Evolutionary conservation across 2,797 vertebrate species (phyloP), one percentile per base, ranked within the genome.

Genomic region (Enteromius mattozi): DNA sequence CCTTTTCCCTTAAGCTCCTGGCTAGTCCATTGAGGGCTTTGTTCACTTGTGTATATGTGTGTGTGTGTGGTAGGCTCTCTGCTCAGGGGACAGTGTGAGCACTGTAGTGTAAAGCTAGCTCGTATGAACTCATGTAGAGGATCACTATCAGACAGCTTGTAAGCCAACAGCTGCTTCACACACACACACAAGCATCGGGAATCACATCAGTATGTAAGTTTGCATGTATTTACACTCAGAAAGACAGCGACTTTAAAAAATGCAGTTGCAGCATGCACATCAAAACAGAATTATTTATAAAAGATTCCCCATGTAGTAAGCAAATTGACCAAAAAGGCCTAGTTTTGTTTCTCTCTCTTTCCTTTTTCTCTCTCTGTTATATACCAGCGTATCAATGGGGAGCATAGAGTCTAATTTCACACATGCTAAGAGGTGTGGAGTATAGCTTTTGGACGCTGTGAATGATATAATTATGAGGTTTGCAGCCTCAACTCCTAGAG

Each of bases 151-250:
- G 72, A 21, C 77, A 75, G 35, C 72, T 63, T 86, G 85, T 83
- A 88, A 76, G 80, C 63, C 56, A 90, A 83, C 86, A 89, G 63
- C 69, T 79, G 86, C 56, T 79, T 66, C 37, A 40, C 33, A 76
- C 56, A 35, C 40, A 71, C 65, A 75, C 54, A 54, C 8, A 59
- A 69, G 47, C 24, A 72, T 42, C 5, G 6, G 0, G 14, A 71
- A 35, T 19, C 35, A 59, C 21, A 45, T 61, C 27, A 75, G 56
- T 49, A 49, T 12, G 47, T 47, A 65, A 1, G 9, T 14, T 49
- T 24, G 17, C 69, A 37, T 72, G 74, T 37, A 66, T 51, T 17
- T 40, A 13, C 65, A 37, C 14, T 66, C 21, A 35, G 19, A 35
- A 72, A n/a, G 21, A 61, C 14, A 35, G 42, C 2, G 21, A 51